Conservation (phyloP, 2,797 vertebrate species). For the Numenius phaeopus region DNA sequence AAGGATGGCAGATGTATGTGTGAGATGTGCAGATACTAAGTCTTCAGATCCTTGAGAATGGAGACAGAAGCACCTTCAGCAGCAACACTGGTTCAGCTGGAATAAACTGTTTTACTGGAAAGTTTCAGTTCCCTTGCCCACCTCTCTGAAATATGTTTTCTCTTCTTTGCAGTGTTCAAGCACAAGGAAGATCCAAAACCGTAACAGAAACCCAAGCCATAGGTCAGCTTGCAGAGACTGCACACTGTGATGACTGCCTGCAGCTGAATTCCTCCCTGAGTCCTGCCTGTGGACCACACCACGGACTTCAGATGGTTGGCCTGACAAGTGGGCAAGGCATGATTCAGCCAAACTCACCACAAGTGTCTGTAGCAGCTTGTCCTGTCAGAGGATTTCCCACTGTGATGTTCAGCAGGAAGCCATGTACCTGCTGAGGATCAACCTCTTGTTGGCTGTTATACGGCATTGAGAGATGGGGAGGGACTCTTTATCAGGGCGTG, state of each 20-base stretch:
- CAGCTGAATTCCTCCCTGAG: not conserved
- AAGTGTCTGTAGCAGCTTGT: not conserved
- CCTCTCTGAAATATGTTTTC: not conserved
- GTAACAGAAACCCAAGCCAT: not conserved
- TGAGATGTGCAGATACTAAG: not conserved
- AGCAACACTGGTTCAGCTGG: not conserved
- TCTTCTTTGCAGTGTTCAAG: not conserved
- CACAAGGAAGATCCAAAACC: not conserved
- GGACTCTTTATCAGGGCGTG: too few species aligned
- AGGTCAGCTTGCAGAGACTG: not conserved
- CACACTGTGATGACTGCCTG: not conserved
- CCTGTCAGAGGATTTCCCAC: not conserved
- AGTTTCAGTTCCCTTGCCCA: not conserved
- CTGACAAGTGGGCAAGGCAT: rapidly evolving
- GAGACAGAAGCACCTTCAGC: not conserved
- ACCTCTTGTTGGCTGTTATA: not conserved
- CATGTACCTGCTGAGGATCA: not conserved
- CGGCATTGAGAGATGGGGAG: not conserved
- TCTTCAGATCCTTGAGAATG: not conserved
- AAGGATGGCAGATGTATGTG: not conserved
- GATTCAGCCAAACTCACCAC: not conserved
- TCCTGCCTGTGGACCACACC: too few species aligned
- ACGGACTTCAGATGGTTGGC: not conserved
- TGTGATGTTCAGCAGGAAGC: not conserved
- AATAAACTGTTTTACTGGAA: not conserved